phyloP scores from a whole-genome alignment of 2,113 vertebrate species.

The Numenius arquata region DNA sequence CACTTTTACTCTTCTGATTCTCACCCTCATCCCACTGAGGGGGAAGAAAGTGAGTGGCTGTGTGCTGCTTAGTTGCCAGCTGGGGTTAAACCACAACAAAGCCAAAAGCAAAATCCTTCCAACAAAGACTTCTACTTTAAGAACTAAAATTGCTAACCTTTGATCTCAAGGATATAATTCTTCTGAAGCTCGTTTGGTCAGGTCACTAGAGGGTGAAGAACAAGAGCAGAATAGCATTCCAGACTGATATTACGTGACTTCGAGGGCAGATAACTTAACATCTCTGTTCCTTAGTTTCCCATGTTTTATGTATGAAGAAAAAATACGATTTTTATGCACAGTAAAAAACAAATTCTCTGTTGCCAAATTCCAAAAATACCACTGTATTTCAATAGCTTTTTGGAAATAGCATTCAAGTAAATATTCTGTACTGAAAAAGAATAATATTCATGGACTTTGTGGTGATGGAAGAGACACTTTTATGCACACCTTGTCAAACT shows the following conservation, averaged over 20 bases:
- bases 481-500: constrained; percentile 25
- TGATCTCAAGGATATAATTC: not conserved
- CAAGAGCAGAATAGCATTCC: not conserved
- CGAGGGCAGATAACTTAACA: not conserved
- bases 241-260: not conserved
- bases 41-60: not conserved
- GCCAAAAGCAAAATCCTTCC: not conserved
- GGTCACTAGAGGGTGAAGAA: not conserved
- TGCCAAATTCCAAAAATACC: not conserved
- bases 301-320: not conserved
- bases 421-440: not conserved
- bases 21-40: not conserved
- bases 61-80: not conserved
- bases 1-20: not conserved
- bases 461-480: constrained; percentile 23
- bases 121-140: not conserved
- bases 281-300: not conserved
- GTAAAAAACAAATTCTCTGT: not conserved
- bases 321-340: not conserved
- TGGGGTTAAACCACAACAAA: not conserved
- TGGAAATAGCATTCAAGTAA: not conserved
- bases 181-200: not conserved
- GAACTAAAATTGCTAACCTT: not conserved
- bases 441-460: not conserved
- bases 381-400: not conserved